Base-by-base conservation (phyloP, 2,888 invertebrate species). In the Tenthredo notha region DNA sequence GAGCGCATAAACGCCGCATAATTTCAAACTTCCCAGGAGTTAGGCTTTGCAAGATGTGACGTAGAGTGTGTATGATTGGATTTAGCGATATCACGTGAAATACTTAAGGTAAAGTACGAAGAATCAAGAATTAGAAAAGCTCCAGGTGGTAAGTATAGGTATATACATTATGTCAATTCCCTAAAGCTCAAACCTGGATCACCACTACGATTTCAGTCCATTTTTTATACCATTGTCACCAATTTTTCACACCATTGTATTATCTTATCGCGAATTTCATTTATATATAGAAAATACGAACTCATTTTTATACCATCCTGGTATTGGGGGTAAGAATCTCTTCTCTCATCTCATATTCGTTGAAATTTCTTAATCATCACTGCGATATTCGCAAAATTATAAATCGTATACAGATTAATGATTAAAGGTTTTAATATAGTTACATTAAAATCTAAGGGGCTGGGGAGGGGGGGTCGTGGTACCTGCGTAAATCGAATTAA, bases 1-100 rank as follows among this genome's bases (percentile, higher is more conserved):
- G 91, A 91, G 90, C 86, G 89, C 88, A 89, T 91, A 90, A 91
- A 91, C 90, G 91, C 88, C 89, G 88, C 88, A 88, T 89, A 88
- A 85, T 85, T 85, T 85, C 85, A 54, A 85, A 85, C 50, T 85
- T 85, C 82, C 50, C 21, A 54, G 37, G 85, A 85, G 85, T 85
- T 80, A 82, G 85, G 80, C 58, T 82, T 82, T 29, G 29, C 82
- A 50, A 54, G 85, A 82, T 33, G 85, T 54, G 74, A 84, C 84
- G 84, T 70, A 77, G 21, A 78, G 40, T 50, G 67, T 77, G 47
- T 84, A 84, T 84, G 84, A 84, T 84, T 84, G 84, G 84, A 84
- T 84, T 80, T 61, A 40, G 40, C 80, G 58, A 61, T 80, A 80
- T 80, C 61, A 61, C 80, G 40, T 80, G 12, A 61, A 37, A 58